Base-by-base conservation (phyloP, 2,113 vertebrate species). In the Micronycteris hirsuta region DNA sequence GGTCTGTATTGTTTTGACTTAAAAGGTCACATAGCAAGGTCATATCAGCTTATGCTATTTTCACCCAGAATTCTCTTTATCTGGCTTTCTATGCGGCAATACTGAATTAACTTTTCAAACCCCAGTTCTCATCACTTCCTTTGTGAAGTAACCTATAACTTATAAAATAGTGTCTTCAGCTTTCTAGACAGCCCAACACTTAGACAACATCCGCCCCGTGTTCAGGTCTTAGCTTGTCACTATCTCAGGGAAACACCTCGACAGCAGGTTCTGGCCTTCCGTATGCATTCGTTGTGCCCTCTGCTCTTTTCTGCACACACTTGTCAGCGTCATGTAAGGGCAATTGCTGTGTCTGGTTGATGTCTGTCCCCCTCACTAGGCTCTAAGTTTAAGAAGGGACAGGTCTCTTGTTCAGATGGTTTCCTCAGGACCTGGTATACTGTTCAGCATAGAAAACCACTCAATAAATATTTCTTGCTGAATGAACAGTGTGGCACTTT, bases 41-140 rank as follows among this genome's bases (percentile, higher is more conserved):
- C 36, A 68, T 49, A 12, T 20, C 20, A 74, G 24, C 49, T 65
- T 20, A 11, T 17, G 36, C 10, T 73, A 36, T 82, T 85, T 78
- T 17, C 28, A 71, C 7, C 38, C 33, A 71, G 24, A 74, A 68
- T 43, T 10, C 71, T 91, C 56, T 81, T 95, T 84, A 45, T 65
- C 43, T 17, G 3, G 41, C 52, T 96, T 20, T 93, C 49, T 38
- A 36, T 7, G 12, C 58, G 45, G 20, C 41, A 38, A 61, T 77
- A 80, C n/a, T 88, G 33, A 92, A 67, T 43, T 85, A 76, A 73
- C 84, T 71, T 95, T 97, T 58, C 36, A 88, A 91, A 73, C 19
- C 11, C 13, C 17, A 26, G 3, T 94, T 95, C 45, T 43, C 52
- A 71, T 68, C 45, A 68, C 41, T 92, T 85, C 22, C 41, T 67